These are phyloP conservation scores for Mythimna pallens DNA, from an alignment of 2,888 invertebrate genomes.

Conservation along the genomic window DNA sequence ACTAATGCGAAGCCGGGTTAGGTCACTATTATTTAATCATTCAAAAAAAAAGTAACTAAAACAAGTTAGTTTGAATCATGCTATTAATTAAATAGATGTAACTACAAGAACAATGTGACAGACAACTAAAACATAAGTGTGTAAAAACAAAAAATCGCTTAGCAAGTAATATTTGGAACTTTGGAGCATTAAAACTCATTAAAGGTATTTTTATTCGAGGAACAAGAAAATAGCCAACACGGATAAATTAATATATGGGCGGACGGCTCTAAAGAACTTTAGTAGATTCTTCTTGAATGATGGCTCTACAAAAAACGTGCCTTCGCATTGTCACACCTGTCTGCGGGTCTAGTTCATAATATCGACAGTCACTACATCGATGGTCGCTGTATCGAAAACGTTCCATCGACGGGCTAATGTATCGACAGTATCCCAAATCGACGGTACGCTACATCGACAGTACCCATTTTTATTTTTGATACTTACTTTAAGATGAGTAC, in stretches of 20 bases:
- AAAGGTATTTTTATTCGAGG: not conserved
- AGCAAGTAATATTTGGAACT: not conserved
- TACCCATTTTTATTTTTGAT: too few species aligned
- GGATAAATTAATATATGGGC: not conserved
- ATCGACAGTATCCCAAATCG: too few species aligned
- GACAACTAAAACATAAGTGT: constrained; percentile 7
- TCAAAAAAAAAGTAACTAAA: not conserved
- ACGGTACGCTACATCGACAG: too few species aligned
- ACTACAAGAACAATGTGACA: not conserved
- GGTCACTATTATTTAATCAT: not conserved
- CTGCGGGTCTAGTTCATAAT: too few species aligned
- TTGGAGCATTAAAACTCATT: not conserved
- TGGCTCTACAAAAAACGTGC: not conserved
- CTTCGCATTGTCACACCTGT: not conserved
- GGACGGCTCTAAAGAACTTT: not conserved
- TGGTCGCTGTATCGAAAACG: too few species aligned
- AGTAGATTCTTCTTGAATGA: not conserved
- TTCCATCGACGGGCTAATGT: too few species aligned
- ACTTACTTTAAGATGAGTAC: too few species aligned
- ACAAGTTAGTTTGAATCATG: constrained; percentile 16
- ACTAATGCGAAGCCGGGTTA: not conserved
- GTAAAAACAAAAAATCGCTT: not conserved
- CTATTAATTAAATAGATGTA: not conserved
- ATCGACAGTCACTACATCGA: too few species aligned
- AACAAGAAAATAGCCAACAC: not conserved